Conservation (phyloP, 2,888 invertebrate species). For the Drosophila kuntzei region DNA sequence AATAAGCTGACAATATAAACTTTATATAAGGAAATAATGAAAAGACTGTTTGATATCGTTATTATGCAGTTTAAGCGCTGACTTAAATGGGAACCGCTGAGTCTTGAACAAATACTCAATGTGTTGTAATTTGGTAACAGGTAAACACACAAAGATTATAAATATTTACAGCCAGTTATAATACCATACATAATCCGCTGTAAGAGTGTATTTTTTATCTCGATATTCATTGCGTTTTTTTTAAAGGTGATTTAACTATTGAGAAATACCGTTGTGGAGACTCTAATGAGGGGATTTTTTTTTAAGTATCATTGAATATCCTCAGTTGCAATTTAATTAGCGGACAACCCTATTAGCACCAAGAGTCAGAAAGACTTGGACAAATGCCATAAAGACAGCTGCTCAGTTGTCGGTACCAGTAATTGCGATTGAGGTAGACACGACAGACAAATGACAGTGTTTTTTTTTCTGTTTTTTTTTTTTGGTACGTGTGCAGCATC, state of each 20-base stretch:
- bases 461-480: neutral
- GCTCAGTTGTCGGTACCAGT: constrained; percentile 11
- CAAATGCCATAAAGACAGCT: constrained; percentile 28
- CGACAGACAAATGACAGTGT: constrained; percentile 11
- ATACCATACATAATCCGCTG: constrained; percentile 4
- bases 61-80: neutral
- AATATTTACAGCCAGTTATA: constrained; percentile 7
- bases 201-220: constrained; percentile 2
- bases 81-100: neutral
- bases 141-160: neutral
- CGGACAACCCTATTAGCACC: constrained; percentile 61
- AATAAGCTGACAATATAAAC: neutral
- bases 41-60: neutral
- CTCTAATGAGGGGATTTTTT: neutral
- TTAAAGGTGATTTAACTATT: neutral
- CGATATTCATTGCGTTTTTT: neutral
- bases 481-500: constrained; percentile 8
- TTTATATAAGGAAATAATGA: neutral
- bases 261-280: constrained; percentile 3
- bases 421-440: constrained; percentile 9
- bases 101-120: neutral
- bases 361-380: constrained; percentile 13
- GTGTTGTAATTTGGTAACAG: neutral
- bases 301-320: constrained; percentile 45
- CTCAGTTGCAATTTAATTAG: constrained; percentile 63